Evolutionary conservation across 2,797 vertebrate genomes (phyloP), one percentile per base, ranked within the genome.

Genomic region (Orientallactaga sibirica): DNA sequence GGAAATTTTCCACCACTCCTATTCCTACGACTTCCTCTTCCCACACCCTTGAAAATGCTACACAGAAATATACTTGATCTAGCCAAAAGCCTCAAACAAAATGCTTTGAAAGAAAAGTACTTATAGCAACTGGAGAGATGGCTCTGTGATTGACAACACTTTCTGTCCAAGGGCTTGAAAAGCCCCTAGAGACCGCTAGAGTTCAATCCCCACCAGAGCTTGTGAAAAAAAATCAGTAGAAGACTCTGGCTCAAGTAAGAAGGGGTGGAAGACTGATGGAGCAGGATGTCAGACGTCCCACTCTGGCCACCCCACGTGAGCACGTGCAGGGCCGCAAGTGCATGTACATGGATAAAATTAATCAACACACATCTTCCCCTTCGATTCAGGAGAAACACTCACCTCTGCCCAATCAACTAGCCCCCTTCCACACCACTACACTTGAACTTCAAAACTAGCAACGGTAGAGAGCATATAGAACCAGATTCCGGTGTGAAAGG

Each of bases 81-180:
- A 58, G 9, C 19, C 76, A 27, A 77, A 96, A 88, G 52, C 79
- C 88, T 68, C 74, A 83, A 86, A 61, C 18, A 37, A 90, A 76
- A 77, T 52, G 58, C 37, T 77, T 84, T 62, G 52, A n/a, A 93
- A 85, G 62, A 75, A 48, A 89, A 90, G n/a, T 68, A 71, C 29
- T 55, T 27, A 55, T 9, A 90, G 55, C 11, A 14, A 16, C 55
- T 58, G 55, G 55, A 14, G 55, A 58, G 55, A 58, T 15, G 55
- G 55, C 14, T 58, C 55, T 58, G 55, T 16, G 55, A 58, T 14
- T 2, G 55, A 58, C 55, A 58, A 58, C 12, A 15, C 14, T 58
- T 58, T 12, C 55, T 58, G 55, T 58, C 55, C 12, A 58, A 16
- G 55, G 55, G 55, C 55, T 12, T 15, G 55, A 58, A 12, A 58